These are phyloP conservation scores for Mohoua ochrocephala DNA, from an alignment of 2,113 vertebrate species.

Conservation along the genomic window DNA sequence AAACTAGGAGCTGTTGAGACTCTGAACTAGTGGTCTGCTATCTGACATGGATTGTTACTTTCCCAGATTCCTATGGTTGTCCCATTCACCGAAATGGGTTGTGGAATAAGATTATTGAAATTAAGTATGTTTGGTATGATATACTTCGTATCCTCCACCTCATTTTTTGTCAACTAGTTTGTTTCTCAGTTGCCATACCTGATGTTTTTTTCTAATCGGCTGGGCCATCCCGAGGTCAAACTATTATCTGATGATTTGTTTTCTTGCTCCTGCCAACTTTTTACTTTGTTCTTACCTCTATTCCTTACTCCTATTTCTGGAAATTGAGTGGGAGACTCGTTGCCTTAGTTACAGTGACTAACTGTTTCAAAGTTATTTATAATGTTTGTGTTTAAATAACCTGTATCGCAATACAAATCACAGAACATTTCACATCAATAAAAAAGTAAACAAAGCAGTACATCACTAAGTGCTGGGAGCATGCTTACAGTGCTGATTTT, in stretches of 20 bases:
- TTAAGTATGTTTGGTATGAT: background rate
- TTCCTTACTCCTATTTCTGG: slow-evolving; percentile 48
- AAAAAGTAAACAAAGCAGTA: background rate
- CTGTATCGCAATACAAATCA: background rate
- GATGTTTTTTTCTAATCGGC: background rate
- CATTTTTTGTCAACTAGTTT: background rate
- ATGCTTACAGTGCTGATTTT: background rate
- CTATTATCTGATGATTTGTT: background rate
- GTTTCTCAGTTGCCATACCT: background rate
- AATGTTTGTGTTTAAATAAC: slow-evolving; percentile 45
- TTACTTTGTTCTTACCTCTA: slow-evolving; percentile 36
- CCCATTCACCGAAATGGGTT: background rate
- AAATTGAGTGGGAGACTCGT: slow-evolving; percentile 52
- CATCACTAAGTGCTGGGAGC: background rate
- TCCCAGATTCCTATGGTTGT: background rate
- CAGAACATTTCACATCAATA: background rate
- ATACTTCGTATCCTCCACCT: background rate
- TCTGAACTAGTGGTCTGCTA: background rate
- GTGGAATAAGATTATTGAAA: background rate
- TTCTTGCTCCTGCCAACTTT: slow-evolving; percentile 15
- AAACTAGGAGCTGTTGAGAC: background rate
- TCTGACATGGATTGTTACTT: background rate
- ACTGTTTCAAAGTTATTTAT: slow-evolving; percentile 50
- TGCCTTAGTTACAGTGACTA: slow-evolving; percentile 61
- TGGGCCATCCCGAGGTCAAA: background rate